These are phyloP conservation scores for Cnemophilus loriae DNA, from an alignment of 2,113 vertebrate genomes.

Conservation along the genomic window DNA sequence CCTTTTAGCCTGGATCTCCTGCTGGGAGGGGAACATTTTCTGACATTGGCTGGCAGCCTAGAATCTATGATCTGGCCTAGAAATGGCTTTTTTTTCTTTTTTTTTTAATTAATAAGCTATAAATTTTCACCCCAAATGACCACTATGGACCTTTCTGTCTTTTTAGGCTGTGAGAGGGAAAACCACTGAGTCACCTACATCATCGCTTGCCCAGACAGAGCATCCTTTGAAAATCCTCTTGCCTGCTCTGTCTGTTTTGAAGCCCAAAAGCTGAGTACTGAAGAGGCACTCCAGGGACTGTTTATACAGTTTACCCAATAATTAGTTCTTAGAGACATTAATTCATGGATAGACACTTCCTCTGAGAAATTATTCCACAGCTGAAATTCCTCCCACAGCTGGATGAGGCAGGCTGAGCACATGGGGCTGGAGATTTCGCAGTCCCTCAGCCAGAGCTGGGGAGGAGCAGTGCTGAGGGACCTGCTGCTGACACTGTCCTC, in stretches of 20 bases:
- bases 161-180: background rate
- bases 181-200: slow-evolving; percentile 1
- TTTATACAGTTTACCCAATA: slow-evolving; percentile 26
- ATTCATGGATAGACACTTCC: slow-evolving; percentile 30
- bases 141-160: background rate
- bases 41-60: slow-evolving; percentile 43
- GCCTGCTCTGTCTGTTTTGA: background rate
- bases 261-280: background rate
- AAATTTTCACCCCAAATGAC: slow-evolving; percentile 7
- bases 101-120: slow-evolving; percentile 28
- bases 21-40: background rate
- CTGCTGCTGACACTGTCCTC: background rate
- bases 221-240: background rate
- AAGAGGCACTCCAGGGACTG: slow-evolving; percentile 26
- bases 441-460: background rate
- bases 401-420: background rate
- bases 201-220: background rate
- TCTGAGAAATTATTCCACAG: slow-evolving; percentile 19
- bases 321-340: slow-evolving; percentile 43
- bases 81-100: background rate
- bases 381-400: background rate
- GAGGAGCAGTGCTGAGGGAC: background rate
- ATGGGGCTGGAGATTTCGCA: background rate
- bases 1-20: background rate
- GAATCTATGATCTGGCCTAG: slow-evolving; percentile 4